Conservation (phyloP, 37 sponge, comb jelly and placozoan genomes). For the Aplysina aerophoba region DNA sequence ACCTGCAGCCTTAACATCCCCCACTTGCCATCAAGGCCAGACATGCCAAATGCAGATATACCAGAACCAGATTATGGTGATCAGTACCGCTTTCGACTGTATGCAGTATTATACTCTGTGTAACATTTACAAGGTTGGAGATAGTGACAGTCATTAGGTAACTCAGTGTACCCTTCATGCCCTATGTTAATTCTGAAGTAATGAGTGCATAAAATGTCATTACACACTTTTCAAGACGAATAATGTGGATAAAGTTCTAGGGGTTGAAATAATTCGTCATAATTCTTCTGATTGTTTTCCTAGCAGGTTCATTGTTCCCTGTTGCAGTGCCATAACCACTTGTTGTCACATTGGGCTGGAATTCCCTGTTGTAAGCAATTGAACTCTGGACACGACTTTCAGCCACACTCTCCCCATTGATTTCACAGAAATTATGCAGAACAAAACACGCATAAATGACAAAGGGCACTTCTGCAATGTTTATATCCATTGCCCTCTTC, state of each 20-base stretch:
- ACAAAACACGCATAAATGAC: conserved; percentile 47
- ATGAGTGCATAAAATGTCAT: too few species aligned
- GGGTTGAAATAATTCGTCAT: conserved; percentile 34
- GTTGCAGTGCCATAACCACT: not conserved
- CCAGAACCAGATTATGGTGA: too few species aligned
- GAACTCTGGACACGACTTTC: conserved; percentile 15
- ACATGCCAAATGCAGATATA: too few species aligned
- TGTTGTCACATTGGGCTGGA: not conserved
- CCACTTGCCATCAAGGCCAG: too few species aligned
- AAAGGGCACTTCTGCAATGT: conserved; percentile 26
- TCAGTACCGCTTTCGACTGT: too few species aligned
- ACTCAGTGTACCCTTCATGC: too few species aligned
- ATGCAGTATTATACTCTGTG: too few species aligned
- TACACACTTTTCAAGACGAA: too few species aligned
- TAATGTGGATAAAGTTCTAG: not conserved
- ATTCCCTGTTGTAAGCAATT: conserved; percentile 21
- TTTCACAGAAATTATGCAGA: conserved; percentile 49
- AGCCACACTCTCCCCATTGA: conserved; percentile 28
- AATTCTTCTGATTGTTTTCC: conserved; percentile 29
- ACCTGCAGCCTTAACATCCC: too few species aligned
- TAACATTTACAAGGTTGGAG: too few species aligned
- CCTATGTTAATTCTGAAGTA: too few species aligned
- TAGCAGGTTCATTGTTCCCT: conserved; percentile 28
- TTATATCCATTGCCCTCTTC: conserved; percentile 35
- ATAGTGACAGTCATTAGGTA: too few species aligned